phyloP scores from a whole-genome alignment of 2,888 invertebrate genomes.

The Nomada flava region DNA sequence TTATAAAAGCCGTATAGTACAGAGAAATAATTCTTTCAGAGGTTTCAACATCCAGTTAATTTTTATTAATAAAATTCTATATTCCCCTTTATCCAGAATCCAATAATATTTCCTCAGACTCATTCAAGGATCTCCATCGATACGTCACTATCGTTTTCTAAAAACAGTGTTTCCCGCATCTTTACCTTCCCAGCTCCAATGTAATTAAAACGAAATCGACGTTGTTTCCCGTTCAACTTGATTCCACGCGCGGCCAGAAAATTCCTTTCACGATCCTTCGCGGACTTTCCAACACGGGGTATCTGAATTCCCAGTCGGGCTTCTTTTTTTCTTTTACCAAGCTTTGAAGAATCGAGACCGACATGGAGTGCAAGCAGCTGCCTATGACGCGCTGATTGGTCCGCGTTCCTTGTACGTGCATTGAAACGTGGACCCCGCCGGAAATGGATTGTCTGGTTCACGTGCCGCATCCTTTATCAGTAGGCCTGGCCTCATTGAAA shows the following conservation, averaged over 20 bases:
- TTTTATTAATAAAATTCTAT: too few relatives aligned
- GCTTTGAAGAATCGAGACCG: conserved; percentile 28
- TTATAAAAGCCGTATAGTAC: too few relatives aligned
- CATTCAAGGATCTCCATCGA: too few relatives aligned
- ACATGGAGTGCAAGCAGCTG: conserved; percentile 4
- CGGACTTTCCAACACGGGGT: not conserved
- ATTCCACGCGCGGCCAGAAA: not conserved
- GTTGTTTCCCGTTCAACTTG: not conserved
- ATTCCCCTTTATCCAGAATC: too few relatives aligned
- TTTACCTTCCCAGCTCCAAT: too few relatives aligned
- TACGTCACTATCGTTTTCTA: too few relatives aligned
- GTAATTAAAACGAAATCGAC: not conserved
- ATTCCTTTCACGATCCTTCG: conserved; percentile 25
- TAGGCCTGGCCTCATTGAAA: conserved; percentile 34
- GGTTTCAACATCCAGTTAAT: too few relatives aligned
- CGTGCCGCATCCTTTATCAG: conserved; percentile 49
- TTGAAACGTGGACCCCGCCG: conserved; percentile 37
- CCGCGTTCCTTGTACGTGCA: conserved; percentile 34
- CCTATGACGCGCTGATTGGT: conserved; percentile 47
- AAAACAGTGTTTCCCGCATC: too few relatives aligned
- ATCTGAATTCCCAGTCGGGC: conserved; percentile 15
- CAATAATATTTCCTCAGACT: too few relatives aligned
- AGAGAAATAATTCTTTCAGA: too few relatives aligned
- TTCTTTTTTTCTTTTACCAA: not conserved
- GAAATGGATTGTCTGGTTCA: conserved; percentile 51